Evolutionary conservation across 1,140 invertebrate genomes (phyloP).

Genomic region (Drosophila prosaltans): DNA sequence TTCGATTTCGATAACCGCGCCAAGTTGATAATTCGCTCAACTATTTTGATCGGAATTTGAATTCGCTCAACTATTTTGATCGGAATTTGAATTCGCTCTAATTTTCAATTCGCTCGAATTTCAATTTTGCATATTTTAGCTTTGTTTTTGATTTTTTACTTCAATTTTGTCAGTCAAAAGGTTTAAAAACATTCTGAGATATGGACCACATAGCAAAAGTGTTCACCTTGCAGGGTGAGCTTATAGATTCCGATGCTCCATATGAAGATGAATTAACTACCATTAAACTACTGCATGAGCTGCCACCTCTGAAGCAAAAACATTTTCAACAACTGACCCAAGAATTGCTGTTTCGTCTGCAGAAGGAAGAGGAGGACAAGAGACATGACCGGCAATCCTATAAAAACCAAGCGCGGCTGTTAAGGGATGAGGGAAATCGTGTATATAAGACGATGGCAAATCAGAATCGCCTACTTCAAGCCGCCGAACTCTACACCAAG

Average conservation of each 20-base stretch:
- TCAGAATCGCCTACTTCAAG: slow-evolving; percentile 39
- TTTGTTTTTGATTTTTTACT: no score
- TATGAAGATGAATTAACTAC: slow-evolving; percentile 56
- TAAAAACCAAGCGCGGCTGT: background rate
- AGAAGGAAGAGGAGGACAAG: background rate
- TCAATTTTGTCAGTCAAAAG: no score
- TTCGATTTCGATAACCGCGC: no score
- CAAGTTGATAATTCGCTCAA: no score
- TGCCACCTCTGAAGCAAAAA: slow-evolving; percentile 20
- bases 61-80: no score
- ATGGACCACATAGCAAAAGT: slow-evolving; percentile 35
- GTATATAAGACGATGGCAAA: slow-evolving; percentile 28
- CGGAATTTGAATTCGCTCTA: no score
- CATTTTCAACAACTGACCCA: slow-evolving; percentile 18
- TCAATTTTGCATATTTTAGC: no score
- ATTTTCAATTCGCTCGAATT: no score
- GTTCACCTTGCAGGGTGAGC: slow-evolving; percentile 37
- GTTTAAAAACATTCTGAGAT: no score
- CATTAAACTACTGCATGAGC: slow-evolving; percentile 34
- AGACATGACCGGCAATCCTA: background rate
- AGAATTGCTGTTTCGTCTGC: slow-evolving; percentile 32
- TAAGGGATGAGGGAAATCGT: slow-evolving; percentile 59
- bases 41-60: no score
- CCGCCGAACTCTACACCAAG: slow-evolving; percentile 57
- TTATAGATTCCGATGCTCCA: slow-evolving; percentile 17